These are phyloP conservation scores for Drosophila bifasciata DNA, from an alignment of 1,140 invertebrate genomes.

Conservation along the genomic window DNA sequence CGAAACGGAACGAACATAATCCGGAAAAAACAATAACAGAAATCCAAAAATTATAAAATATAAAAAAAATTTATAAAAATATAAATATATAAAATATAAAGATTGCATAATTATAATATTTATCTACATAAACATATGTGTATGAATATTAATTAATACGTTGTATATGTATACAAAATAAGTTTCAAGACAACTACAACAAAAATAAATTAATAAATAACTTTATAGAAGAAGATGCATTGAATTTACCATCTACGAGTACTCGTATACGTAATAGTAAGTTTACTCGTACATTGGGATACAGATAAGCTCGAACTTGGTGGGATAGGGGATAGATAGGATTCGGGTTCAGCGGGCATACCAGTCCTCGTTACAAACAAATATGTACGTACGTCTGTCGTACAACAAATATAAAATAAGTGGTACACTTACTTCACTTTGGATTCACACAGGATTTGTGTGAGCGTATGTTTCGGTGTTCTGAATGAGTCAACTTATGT, in stretches of 20 bases:
- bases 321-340: neutral
- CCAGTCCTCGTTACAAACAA: constrained; percentile 21
- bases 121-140: constrained; percentile 10
- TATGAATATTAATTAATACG: neutral
- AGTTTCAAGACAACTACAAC: neutral
- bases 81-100: constrained; percentile 37
- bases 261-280: neutral
- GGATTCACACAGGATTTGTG: too few species aligned
- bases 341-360: constrained; percentile 11
- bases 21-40: constrained; percentile 1
- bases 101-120: constrained; percentile 16
- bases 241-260: too few species aligned
- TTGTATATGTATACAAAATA: neutral
- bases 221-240: neutral
- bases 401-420: too few species aligned
- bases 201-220: constrained; percentile 3
- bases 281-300: neutral
- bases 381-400: neutral
- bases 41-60: neutral
- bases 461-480: neutral
- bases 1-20: constrained; percentile 23
- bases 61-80: constrained; percentile 31
- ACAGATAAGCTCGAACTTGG: neutral
- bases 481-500: neutral
- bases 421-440: too few species aligned